phyloP scores from a whole-genome alignment of 2,888 invertebrate species.

The Cephus pulcher region DNA sequence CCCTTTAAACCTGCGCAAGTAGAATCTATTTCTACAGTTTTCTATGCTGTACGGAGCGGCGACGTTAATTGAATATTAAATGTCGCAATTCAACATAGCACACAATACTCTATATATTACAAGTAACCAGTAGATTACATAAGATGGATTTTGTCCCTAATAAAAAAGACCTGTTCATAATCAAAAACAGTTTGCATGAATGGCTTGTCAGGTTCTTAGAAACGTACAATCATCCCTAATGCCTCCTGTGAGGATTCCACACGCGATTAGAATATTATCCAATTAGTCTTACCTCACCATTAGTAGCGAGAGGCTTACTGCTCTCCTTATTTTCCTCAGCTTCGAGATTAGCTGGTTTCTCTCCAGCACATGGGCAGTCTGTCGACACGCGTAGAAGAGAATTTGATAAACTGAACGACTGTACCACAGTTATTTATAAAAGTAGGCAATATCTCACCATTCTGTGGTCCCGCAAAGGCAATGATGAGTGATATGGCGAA shows the following conservation, averaged over 20 bases:
- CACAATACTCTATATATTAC: not conserved
- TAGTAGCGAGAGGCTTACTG: constrained; percentile 77
- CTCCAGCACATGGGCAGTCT: constrained; percentile 80
- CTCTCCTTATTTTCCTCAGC: constrained; percentile 75
- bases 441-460: constrained; percentile 70
- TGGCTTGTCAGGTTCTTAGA: too few species aligned
- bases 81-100: not conserved
- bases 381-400: constrained; percentile 16
- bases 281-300: constrained; percentile 67
- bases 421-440: not conserved
- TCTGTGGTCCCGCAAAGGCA: constrained; percentile 90
- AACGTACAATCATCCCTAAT: not conserved
- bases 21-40: not conserved
- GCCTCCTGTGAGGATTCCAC: not conserved
- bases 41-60: not conserved
- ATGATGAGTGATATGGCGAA: constrained; percentile 87
- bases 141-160: not conserved
- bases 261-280: not conserved
- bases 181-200: too few species aligned
- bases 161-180: too few species aligned
- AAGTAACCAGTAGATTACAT: not conserved
- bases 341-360: constrained; percentile 73
- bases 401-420: not conserved
- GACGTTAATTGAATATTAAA: not conserved
- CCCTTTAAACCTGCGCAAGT: not conserved